phyloP scores from a whole-genome alignment of 2,888 invertebrate genomes.

The Pheosia tremula region DNA sequence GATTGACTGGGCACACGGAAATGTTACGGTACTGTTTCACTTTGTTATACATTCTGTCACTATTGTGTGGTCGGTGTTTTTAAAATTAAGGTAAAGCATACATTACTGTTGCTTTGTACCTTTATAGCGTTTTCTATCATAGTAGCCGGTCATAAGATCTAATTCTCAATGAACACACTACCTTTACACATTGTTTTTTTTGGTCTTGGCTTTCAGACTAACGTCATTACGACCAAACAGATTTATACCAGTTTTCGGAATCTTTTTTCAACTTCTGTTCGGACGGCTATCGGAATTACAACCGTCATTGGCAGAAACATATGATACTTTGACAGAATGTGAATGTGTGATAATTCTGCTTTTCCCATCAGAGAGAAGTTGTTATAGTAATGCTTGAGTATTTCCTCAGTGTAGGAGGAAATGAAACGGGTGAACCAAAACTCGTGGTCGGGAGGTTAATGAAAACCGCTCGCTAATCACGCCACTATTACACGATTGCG shows the following conservation, averaged over 20 bases:
- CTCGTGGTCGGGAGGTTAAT: conserved; percentile 43
- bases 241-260: too few relatives aligned
- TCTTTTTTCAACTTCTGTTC: too few relatives aligned
- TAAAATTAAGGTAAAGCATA: neutral
- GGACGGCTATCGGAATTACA: too few relatives aligned
- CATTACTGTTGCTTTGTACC: too few relatives aligned
- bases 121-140: too few relatives aligned
- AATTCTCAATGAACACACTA: too few relatives aligned
- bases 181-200: too few relatives aligned
- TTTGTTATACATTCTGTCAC: neutral
- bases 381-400: neutral
- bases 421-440: conserved; percentile 31
- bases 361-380: neutral
- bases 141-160: too few relatives aligned
- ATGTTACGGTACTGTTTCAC: neutral
- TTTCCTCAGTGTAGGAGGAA: conserved; percentile 36
- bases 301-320: too few relatives aligned
- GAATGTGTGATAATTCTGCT: neutral
- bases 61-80: neutral
- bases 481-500: conserved; percentile 45
- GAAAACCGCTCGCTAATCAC: conserved; percentile 40
- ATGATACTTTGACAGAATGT: too few relatives aligned
- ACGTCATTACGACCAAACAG: too few relatives aligned
- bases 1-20: conserved; percentile 3
- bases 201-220: too few relatives aligned